Evolutionary conservation across 2,113 vertebrate genomes (phyloP).

Genomic region (Anhinga anhinga): DNA sequence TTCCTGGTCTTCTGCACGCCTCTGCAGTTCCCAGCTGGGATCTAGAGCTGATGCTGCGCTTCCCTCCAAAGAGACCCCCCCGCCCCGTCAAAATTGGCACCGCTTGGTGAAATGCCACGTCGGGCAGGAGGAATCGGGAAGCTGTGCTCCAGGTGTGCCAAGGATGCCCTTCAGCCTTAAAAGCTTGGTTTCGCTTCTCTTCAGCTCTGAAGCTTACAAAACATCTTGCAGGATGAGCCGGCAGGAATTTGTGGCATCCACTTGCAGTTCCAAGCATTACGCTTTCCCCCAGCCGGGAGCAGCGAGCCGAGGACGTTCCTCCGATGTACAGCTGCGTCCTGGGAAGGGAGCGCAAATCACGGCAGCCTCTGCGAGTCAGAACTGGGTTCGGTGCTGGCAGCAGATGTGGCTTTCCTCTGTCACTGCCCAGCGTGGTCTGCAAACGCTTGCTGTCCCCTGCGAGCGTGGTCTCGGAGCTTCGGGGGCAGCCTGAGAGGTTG

Average conservation of each 20-base stretch:
- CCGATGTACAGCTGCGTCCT: fast-evolving
- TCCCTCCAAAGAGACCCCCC: neutral
- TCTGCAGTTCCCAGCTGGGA: neutral
- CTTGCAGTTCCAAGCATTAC: neutral
- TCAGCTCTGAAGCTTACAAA: neutral
- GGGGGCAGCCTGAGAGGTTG: neutral
- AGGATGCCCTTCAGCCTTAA: neutral
- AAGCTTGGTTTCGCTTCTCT: neutral
- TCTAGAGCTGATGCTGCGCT: neutral
- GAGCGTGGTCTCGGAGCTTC: neutral
- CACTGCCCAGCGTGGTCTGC: fast-evolving
- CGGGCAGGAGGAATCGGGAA: fast-evolving
- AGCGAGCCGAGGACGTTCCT: neutral
- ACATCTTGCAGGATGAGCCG: neutral
- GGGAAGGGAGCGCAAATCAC: neutral
- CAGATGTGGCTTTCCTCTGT: neutral
- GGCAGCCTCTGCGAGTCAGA: fast-evolving
- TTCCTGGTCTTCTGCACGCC: neutral
- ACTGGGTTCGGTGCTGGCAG: neutral
- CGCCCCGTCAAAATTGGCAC: fast-evolving
- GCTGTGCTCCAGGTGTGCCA: fast-evolving
- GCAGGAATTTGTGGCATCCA: neutral
- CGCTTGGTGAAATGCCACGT: neutral
- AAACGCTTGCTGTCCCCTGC: neutral
- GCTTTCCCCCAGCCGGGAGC: neutral